Evolutionary conservation across 2,113 vertebrate species (phyloP).

Genomic region (Camelus dromedarius): DNA sequence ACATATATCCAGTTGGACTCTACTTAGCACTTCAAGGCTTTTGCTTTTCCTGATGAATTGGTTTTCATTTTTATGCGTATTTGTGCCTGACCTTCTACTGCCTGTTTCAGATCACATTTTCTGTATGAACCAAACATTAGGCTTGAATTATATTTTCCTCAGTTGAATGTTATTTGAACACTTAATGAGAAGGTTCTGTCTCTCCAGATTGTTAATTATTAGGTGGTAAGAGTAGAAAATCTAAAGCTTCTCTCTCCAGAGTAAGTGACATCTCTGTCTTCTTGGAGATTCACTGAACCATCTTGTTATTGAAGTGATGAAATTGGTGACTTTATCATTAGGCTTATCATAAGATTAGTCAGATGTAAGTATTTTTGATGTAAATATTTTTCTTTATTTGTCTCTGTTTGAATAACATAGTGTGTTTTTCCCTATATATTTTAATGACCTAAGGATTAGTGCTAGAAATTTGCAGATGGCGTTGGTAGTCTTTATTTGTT

Average conservation of each 20-base stretch:
- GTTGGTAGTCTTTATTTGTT: constrained; percentile 19
- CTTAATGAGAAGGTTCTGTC: neutral
- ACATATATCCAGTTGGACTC: neutral
- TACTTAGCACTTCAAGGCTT: neutral
- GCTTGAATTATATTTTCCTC: constrained; percentile 30
- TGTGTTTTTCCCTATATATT: neutral
- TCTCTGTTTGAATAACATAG: constrained; percentile 30
- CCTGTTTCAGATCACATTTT: neutral
- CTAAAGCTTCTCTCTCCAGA: neutral
- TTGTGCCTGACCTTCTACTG: neutral
- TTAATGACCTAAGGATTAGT: constrained; percentile 24
- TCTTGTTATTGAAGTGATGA: constrained; percentile 23
- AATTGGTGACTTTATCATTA: constrained; percentile 48
- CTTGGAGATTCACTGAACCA: neutral
- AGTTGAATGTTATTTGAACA: constrained; percentile 37
- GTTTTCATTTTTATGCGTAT: neutral
- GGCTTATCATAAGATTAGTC: constrained; percentile 31
- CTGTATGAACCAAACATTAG: neutral
- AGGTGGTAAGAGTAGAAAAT: neutral
- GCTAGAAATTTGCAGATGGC: constrained; percentile 17
- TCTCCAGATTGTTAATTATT: constrained; percentile 36
- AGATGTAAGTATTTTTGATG: constrained; percentile 9
- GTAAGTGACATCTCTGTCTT: constrained; percentile 33
- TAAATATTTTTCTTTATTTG: constrained; percentile 60
- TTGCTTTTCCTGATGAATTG: neutral